phyloP scores from a whole-genome alignment of 2,113 vertebrate genomes.

The Dicentrarchus labrax region DNA sequence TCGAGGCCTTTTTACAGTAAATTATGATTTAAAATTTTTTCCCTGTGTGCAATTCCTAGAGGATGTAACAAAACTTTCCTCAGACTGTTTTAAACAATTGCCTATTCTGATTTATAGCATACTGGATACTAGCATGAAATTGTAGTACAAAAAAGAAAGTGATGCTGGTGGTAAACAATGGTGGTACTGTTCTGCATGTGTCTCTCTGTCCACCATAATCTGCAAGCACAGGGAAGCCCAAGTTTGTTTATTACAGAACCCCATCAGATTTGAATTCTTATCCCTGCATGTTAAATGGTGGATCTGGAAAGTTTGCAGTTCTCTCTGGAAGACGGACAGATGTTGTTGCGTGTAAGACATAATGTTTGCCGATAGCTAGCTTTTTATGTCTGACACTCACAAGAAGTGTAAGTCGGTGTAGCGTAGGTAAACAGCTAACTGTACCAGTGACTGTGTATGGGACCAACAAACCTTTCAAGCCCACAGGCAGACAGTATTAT shows the following conservation, averaged over 20 bases:
- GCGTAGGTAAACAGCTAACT: neutral
- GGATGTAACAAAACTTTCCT: neutral
- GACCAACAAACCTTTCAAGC: neutral
- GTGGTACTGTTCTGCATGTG: neutral
- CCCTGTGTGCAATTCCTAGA: neutral
- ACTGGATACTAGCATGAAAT: neutral
- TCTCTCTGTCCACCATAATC: neutral
- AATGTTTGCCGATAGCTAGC: too few species aligned
- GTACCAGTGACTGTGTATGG: neutral
- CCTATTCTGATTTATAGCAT: neutral
- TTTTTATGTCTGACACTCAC: neutral
- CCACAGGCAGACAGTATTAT: neutral
- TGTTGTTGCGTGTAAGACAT: too few species aligned
- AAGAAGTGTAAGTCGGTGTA: neutral
- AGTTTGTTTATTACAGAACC: neutral
- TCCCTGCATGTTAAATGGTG: neutral
- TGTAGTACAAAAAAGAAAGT: neutral
- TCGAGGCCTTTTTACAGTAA: neutral
- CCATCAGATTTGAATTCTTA: neutral
- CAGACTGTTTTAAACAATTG: neutral
- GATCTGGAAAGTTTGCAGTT: neutral
- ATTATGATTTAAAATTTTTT: neutral
- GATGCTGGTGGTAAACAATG: neutral
- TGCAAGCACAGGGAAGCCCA: too few species aligned
- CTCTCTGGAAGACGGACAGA: neutral